Evolutionary conservation across 2,888 invertebrate species (phyloP).

Genomic region (Scotopteryx bipunctaria): DNA sequence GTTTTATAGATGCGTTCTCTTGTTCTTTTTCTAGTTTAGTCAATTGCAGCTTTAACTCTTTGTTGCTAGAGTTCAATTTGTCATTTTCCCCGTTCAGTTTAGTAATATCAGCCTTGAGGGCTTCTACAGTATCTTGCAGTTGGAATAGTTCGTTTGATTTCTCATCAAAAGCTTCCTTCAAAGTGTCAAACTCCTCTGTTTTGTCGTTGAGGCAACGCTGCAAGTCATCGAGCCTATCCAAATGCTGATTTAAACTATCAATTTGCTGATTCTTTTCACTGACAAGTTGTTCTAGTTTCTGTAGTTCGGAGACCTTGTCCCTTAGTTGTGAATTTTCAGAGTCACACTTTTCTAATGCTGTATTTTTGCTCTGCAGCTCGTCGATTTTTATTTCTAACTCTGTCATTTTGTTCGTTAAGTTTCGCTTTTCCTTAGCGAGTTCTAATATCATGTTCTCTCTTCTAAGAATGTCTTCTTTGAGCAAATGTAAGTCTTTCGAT

Average conservation of each 20-base stretch:
- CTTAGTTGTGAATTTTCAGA: constrained; percentile 73
- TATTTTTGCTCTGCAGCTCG: constrained; percentile 73
- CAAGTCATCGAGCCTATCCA: constrained; percentile 74
- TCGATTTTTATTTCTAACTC: constrained; percentile 79
- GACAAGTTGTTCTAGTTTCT: constrained; percentile 79
- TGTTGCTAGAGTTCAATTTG: constrained; percentile 60
- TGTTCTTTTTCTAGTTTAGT: constrained; percentile 75
- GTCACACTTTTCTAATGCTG: constrained; percentile 63
- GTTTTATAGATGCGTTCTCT: constrained; percentile 67
- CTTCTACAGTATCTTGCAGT: constrained; percentile 64
- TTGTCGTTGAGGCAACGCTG: constrained; percentile 78
- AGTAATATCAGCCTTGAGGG: constrained; percentile 63
- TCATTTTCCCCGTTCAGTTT: constrained; percentile 72
- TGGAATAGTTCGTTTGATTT: constrained; percentile 72
- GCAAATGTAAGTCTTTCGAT: constrained; percentile 76
- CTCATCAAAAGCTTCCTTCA: constrained; percentile 75
- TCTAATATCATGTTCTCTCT: constrained; percentile 83
- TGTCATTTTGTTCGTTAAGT: constrained; percentile 71
- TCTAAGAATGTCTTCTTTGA: constrained; percentile 82
- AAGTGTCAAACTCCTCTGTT: constrained; percentile 72
- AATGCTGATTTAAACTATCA: constrained; percentile 75
- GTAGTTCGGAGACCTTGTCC: constrained; percentile 74
- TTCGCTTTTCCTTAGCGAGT: constrained; percentile 83
- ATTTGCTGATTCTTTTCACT: constrained; percentile 82
- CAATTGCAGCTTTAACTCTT: constrained; percentile 66